phyloP scores from a whole-genome alignment of 2,797 vertebrate genomes.

The Erpetoichthys calabaricus region DNA sequence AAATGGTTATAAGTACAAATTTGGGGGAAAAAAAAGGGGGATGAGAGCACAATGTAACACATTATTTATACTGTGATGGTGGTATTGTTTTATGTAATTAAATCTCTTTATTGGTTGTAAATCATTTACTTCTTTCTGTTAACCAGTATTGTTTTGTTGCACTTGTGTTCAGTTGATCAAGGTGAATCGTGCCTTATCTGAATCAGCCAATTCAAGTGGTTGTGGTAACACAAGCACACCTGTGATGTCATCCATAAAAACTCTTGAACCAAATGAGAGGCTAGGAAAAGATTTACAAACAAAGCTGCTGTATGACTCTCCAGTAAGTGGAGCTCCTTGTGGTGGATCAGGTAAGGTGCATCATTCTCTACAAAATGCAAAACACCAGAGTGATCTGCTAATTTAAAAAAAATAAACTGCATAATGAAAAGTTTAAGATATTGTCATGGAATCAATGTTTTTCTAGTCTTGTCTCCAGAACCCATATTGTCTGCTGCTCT shows the following conservation, averaged over 20 bases:
- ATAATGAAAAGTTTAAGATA: no score
- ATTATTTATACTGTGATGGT: no score
- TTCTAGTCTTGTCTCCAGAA: conserved; percentile 25
- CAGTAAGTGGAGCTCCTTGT: conserved; percentile 37
- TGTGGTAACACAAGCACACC: conserved; percentile 27
- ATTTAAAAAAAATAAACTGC: no score
- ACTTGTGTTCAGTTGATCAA: conserved; percentile 27
- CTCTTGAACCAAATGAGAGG: conserved; percentile 51
- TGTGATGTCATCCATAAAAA: conserved; percentile 38
- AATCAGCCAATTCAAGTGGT: conserved; percentile 24
- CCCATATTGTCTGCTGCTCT: conserved; percentile 37
- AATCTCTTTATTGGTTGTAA: no score
- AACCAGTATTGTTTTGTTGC: no score
- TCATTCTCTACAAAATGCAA: no score
- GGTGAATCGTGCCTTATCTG: conserved; percentile 37
- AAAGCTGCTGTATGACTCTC: conserved; percentile 46
- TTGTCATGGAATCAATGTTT: not conserved
- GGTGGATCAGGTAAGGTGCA: conserved; percentile 35
- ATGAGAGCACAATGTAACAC: no score
- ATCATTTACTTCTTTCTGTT: no score
- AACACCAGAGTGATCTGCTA: no score
- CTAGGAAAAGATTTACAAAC: conserved; percentile 45
- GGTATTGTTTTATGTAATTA: no score
- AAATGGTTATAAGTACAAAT: no score
- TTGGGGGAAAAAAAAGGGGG: no score